These are phyloP conservation scores for Ceratoteleas bidentatus DNA, from an alignment of 1,140 invertebrate species.

Conservation along the genomic window DNA sequence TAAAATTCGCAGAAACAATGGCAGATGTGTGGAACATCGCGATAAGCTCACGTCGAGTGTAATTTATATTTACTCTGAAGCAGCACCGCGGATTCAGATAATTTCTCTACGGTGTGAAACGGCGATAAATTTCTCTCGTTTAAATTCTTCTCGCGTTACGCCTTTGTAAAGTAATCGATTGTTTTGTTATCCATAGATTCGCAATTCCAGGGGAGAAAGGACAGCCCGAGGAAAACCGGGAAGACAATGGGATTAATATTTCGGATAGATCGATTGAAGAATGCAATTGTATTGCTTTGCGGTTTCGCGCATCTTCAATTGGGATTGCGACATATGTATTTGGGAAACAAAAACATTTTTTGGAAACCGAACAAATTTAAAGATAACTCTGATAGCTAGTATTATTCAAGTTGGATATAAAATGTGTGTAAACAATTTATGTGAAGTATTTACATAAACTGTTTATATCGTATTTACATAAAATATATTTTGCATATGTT, in stretches of 20 bases:
- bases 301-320: too few species aligned
- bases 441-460: too few species aligned
- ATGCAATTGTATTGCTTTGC: too few species aligned
- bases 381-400: too few species aligned
- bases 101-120: not conserved
- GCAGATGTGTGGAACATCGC: too few species aligned
- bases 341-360: not conserved
- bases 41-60: too few species aligned
- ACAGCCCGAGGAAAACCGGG: slow-evolving; percentile 20
- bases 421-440: too few species aligned
- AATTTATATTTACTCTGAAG: too few species aligned
- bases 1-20: not conserved
- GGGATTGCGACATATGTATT: not conserved
- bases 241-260: slow-evolving; percentile 42
- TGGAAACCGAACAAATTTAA: not conserved
- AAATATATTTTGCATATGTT: too few species aligned
- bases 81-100: not conserved
- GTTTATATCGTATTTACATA: too few species aligned
- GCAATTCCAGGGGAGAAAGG: slow-evolving; percentile 29
- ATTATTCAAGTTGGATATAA: too few species aligned
- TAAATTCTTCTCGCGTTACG: too few species aligned
- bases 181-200: slow-evolving; percentile 26
- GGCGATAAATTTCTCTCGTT: slow-evolving; percentile 1
- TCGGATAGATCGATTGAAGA: not conserved
- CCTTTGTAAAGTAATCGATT: not conserved